These are phyloP conservation scores for Drosophila neoperkinsi DNA, from an alignment of 2,888 invertebrate genomes.

Conservation along the genomic window DNA sequence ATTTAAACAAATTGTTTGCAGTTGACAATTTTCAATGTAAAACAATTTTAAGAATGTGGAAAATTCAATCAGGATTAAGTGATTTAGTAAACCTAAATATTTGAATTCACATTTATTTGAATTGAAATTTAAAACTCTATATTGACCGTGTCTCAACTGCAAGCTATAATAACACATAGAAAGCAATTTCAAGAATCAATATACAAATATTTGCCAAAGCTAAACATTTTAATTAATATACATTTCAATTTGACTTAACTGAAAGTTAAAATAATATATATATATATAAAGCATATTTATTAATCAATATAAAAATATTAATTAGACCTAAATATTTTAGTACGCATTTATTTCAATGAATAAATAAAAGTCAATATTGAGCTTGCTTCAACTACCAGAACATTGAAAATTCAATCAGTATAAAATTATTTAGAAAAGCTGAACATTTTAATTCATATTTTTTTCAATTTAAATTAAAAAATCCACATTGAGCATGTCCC, in stretches of 20 bases:
- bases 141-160: background rate
- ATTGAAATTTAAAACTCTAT: background rate
- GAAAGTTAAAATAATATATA: background rate
- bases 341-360: background rate
- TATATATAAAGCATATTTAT: too few relatives aligned
- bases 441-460: background rate
- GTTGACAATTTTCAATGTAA: background rate
- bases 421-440: background rate
- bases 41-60: background rate
- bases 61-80: background rate
- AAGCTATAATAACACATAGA: background rate
- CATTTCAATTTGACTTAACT: background rate
- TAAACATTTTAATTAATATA: background rate
- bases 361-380: background rate
- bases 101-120: background rate
- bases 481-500: background rate
- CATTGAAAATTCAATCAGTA: too few relatives aligned
- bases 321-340: background rate
- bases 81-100: background rate
- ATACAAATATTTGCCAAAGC: background rate
- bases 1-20: conserved; percentile 19
- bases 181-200: background rate
- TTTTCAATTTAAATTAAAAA: background rate
- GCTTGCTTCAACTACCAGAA: background rate
- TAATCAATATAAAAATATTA: background rate